Conservation (phyloP, 1,140 invertebrate genomes). For the Ectropis grisescens region DNA sequence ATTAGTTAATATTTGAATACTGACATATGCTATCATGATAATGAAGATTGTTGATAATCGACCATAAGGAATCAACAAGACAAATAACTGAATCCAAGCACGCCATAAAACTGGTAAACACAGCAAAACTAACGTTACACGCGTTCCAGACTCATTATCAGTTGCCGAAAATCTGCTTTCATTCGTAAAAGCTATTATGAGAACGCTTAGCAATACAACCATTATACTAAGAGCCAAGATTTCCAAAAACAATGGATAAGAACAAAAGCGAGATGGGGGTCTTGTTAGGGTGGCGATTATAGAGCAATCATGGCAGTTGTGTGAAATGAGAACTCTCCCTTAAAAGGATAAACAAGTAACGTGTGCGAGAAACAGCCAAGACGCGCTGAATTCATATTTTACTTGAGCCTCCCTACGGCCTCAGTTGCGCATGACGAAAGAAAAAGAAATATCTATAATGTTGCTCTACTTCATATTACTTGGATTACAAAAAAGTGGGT, state of each 20-base stretch:
- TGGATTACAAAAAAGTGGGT: too few relatives aligned
- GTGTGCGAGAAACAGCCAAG: constrained; percentile 62
- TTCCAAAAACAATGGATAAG: too few relatives aligned
- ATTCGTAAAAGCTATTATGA: constrained; percentile 26
- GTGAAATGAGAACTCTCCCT: constrained; percentile 67
- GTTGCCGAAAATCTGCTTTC: constrained; percentile 30
- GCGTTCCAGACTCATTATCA: constrained; percentile 29
- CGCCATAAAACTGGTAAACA: constrained; percentile 15
- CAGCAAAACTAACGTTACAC: constrained; percentile 20
- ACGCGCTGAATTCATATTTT: constrained; percentile 63
- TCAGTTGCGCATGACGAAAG: constrained; percentile 16
- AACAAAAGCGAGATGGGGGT: constrained; percentile 10
- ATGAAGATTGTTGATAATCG: too few relatives aligned
- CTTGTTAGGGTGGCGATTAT: constrained; percentile 33
- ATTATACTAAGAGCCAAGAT: constrained; percentile 20
- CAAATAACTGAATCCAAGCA: too few relatives aligned
- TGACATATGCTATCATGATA: too few relatives aligned
- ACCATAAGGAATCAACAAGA: too few relatives aligned
- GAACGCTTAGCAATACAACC: constrained; percentile 28
- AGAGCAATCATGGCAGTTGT: constrained; percentile 63
- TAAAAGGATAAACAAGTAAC: constrained; percentile 69
- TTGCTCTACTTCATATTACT: constrained; percentile 17
- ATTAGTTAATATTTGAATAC: too few relatives aligned
- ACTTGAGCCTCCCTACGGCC: constrained; percentile 37
- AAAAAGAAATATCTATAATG: constrained; percentile 10